Percentiles rank a stretch among this genome's conserved stretches.
phyloP scores from a whole-genome alignment of 2,888 invertebrate genomes.

The Epirrhoe alternata region DNA sequence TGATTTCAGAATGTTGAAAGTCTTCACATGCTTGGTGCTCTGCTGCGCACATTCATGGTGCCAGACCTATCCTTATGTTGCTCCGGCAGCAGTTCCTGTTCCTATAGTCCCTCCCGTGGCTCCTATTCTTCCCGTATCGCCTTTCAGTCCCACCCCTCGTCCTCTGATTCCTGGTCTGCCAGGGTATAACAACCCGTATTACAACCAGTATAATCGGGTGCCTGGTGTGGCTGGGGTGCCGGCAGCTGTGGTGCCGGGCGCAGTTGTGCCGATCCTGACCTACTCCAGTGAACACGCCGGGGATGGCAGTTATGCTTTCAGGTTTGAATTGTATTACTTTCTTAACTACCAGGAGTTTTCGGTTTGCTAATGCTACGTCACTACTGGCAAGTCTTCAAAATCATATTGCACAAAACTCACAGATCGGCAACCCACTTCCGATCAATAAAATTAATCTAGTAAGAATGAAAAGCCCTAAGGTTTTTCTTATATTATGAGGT shows the following conservation, averaged over 20 bases:
- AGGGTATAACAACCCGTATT: constrained; percentile 59
- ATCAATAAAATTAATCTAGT: no score
- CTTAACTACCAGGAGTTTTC: background rate
- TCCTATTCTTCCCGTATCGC: constrained; percentile 34
- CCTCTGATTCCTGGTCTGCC: constrained; percentile 47
- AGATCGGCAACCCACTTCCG: no score
- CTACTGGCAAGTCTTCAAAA: no score
- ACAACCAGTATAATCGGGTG: constrained; percentile 54
- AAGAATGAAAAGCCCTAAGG: no score
- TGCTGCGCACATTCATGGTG: constrained; percentile 42
- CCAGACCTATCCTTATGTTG: constrained; percentile 44
- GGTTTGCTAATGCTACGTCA: no score
- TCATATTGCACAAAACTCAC: no score
- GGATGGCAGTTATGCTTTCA: constrained; percentile 87
- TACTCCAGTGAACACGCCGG: constrained; percentile 83
- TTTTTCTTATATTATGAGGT: no score
- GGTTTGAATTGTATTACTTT: constrained; percentile 53
- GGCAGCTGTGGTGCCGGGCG: constrained; percentile 59
- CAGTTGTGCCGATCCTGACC: constrained; percentile 80
- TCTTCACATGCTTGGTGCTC: constrained; percentile 43
- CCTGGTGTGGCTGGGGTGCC: constrained; percentile 60
- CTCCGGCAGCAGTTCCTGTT: constrained; percentile 30
- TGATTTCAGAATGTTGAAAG: constrained; percentile 52
- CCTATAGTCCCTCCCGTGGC: constrained; percentile 44
- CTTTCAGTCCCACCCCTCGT: constrained; percentile 45